Evolutionary conservation across 2,888 invertebrate genomes (phyloP).

Genomic region (Podotricha telesiphe): DNA sequence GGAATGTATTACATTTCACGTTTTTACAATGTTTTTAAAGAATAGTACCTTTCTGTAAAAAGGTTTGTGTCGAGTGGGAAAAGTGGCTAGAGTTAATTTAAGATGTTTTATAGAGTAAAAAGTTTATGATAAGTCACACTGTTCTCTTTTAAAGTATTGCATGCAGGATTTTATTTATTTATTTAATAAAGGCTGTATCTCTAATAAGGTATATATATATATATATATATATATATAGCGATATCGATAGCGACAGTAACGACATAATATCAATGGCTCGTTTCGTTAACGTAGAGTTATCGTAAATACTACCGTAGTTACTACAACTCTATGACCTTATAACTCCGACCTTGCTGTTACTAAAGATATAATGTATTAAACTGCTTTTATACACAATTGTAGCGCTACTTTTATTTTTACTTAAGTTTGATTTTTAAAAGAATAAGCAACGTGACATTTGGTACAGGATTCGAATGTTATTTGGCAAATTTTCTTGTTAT

Average conservation of each 20-base stretch:
- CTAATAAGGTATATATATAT: too few species aligned
- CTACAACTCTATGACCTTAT: constrained; percentile 10
- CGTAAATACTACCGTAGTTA: constrained; percentile 6
- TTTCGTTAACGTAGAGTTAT: constrained; percentile 17
- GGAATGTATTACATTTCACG: constrained; percentile 6
- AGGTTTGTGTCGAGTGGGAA: background rate
- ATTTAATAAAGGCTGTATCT: too few species aligned
- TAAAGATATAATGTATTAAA: background rate
- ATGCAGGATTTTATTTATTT: too few species aligned
- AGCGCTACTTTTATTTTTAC: too few species aligned
- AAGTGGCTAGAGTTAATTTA: background rate
- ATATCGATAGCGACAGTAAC: constrained; percentile 11
- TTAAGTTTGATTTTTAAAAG: too few species aligned
- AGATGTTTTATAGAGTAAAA: background rate
- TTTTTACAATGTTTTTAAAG: constrained; percentile 11
- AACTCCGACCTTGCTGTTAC: background rate
- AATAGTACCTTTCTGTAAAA: background rate
- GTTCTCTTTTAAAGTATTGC: too few species aligned
- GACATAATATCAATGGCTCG: constrained; percentile 4
- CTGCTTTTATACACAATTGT: constrained; percentile 1
- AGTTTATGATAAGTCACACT: too few species aligned
- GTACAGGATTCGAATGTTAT: too few species aligned
- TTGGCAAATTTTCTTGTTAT: too few species aligned
- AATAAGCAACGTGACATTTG: too few species aligned
- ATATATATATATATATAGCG: too few species aligned